These are phyloP conservation scores for Pelvicachromis taeniatus DNA, from an alignment of 2,113 vertebrate species.

Conservation along the genomic window DNA sequence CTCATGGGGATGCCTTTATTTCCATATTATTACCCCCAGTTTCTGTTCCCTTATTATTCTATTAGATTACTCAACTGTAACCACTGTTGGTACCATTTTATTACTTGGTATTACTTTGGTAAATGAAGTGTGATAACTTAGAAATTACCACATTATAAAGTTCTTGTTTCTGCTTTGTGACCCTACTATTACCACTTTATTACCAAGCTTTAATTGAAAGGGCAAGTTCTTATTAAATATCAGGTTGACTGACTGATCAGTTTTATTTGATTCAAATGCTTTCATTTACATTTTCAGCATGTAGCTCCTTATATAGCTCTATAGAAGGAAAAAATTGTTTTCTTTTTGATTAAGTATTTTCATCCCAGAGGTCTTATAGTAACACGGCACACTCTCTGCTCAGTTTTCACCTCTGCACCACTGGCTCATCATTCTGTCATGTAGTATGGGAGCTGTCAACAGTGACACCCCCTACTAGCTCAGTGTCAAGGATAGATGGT, in stretches of 20 bases:
- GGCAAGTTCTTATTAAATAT: not conserved
- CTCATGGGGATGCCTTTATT: not conserved
- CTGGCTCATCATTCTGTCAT: slow-evolving; percentile 51
- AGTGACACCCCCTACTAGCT: slow-evolving; percentile 42
- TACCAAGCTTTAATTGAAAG: not conserved
- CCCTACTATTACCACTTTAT: not conserved
- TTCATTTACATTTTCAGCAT: not conserved
- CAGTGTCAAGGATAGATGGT: slow-evolving; percentile 49
- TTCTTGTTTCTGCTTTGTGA: not conserved
- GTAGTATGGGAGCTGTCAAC: slow-evolving; percentile 48
- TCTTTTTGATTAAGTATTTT: slow-evolving; percentile 24
- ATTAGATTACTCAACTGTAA: not conserved
- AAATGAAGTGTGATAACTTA: no score
- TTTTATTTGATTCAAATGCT: not conserved
- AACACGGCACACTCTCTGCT: not conserved
- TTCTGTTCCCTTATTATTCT: not conserved
- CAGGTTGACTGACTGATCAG: not conserved
- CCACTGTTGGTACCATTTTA: no score
- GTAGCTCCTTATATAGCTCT: not conserved
- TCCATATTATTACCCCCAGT: not conserved
- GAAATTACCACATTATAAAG: no score
- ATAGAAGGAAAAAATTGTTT: not conserved
- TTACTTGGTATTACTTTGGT: not conserved
- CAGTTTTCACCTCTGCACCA: slow-evolving; percentile 41
- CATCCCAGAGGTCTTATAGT: slow-evolving; percentile 25